Evolutionary conservation across 2,888 invertebrate genomes (phyloP).

Genomic region (Volucella bombylans): DNA sequence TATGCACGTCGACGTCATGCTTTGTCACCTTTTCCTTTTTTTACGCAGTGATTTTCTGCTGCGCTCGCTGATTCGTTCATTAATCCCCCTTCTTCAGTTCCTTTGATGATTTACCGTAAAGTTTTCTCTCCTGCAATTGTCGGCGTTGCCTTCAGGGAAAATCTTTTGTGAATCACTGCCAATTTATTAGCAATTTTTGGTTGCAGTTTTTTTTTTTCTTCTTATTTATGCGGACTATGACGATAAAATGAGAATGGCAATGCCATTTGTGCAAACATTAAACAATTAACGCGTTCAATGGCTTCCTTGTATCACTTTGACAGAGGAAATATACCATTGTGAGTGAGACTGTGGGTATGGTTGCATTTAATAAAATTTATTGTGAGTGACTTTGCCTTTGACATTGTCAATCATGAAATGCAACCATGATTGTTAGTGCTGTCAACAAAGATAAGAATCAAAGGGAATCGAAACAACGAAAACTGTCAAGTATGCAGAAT

Average conservation of each 20-base stretch:
- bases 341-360: background rate
- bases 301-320: conserved; percentile 16
- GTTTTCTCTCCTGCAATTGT: conserved; percentile 11
- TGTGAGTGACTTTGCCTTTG: background rate
- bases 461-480: background rate
- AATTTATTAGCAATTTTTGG: conserved; percentile 5
- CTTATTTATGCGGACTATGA: background rate
- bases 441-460: conserved; percentile 4
- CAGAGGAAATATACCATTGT: conserved; percentile 35
- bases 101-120: background rate
- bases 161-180: background rate
- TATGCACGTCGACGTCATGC: background rate
- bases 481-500: conserved; percentile 42
- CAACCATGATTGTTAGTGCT: background rate
- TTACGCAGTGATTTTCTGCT: conserved; percentile 34
- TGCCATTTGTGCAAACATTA: background rate
- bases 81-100: conserved; percentile 15
- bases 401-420: background rate
- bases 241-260: background rate
- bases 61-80: conserved; percentile 42
- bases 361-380: conserved; percentile 41
- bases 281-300: conserved; percentile 46
- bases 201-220: conserved; percentile 3
- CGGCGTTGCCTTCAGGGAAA: background rate
- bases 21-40: conserved; percentile 31